Conservation (phyloP, 2,888 invertebrate genomes). For the Platynereis dumerilii region DNA sequence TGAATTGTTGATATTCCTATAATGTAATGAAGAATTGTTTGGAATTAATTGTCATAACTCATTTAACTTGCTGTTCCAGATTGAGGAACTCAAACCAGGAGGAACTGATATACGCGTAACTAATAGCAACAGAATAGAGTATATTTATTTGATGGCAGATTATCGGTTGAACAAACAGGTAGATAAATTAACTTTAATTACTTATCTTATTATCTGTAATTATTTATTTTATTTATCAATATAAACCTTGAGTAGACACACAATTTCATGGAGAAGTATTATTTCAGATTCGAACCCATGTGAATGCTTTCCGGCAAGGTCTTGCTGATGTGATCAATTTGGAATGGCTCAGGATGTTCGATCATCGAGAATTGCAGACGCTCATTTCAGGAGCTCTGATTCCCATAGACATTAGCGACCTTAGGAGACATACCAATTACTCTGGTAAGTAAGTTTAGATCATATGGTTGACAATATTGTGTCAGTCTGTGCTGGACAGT, state of each 20-base stretch:
- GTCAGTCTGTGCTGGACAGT: too few relatives aligned
- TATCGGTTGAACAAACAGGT: conserved; percentile 89
- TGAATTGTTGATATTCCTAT: too few relatives aligned
- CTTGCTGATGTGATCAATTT: conserved; percentile 88
- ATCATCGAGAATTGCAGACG: conserved; percentile 90
- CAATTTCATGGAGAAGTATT: too few relatives aligned
- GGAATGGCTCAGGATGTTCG: conserved; percentile 95
- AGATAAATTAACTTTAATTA: conserved; percentile 6
- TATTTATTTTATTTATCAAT: conserved; percentile 1
- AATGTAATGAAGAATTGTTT: too few relatives aligned
- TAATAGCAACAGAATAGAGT: conserved; percentile 91
- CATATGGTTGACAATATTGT: too few relatives aligned
- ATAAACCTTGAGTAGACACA: too few relatives aligned
- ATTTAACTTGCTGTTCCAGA: conserved; percentile 45
- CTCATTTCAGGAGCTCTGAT: conserved; percentile 95
- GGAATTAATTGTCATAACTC: background rate
- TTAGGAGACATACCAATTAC: conserved; percentile 86
- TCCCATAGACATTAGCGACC: conserved; percentile 90
- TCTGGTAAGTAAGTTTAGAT: conserved; percentile 68
- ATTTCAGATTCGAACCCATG: conserved; percentile 74
- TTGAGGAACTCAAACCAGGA: conserved; percentile 88
- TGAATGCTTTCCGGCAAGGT: conserved; percentile 86
- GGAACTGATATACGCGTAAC: conserved; percentile 91
- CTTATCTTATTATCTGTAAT: too few relatives aligned
- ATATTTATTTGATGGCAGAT: conserved; percentile 94